Conservation (phyloP, 2,797 vertebrate genomes). For the Lutjanus argentimaculatus region DNA sequence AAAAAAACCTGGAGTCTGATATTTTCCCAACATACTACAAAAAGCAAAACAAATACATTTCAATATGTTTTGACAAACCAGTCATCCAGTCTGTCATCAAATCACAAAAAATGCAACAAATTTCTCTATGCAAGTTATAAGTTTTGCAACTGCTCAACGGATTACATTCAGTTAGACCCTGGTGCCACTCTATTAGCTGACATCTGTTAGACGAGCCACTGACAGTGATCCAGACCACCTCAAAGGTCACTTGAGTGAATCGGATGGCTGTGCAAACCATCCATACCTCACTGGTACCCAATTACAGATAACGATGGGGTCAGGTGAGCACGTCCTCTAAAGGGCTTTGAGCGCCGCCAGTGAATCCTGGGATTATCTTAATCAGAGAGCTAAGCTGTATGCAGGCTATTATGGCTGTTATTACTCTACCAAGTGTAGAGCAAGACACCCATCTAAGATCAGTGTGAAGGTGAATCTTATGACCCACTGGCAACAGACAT, state of each 20-base stretch:
- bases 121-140: background rate
- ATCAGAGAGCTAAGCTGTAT: constrained; percentile 25
- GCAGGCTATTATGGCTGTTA: constrained; percentile 11
- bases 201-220: constrained; percentile 47
- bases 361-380: constrained; percentile 43
- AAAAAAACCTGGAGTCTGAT: background rate
- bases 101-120: background rate
- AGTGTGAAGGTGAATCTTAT: constrained; percentile 1
- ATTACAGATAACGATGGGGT: constrained; percentile 56
- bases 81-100: background rate
- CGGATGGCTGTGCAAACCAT: constrained; percentile 30
- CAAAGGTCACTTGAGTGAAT: constrained; percentile 53
- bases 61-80: background rate
- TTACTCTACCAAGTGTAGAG: background rate
- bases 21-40: background rate
- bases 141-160: background rate
- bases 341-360: constrained; percentile 14
- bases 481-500: constrained; percentile 9
- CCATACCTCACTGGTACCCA: constrained; percentile 41
- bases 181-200: constrained; percentile 19
- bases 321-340: constrained; percentile 23
- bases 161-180: constrained; percentile 7
- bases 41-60: constrained; percentile 6
- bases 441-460: constrained; percentile 25
- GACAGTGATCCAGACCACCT: constrained; percentile 35